These are phyloP conservation scores for Caenorhabditis sp. DNA, from an alignment of 2,888 invertebrate genomes.

Conservation along the genomic window DNA sequence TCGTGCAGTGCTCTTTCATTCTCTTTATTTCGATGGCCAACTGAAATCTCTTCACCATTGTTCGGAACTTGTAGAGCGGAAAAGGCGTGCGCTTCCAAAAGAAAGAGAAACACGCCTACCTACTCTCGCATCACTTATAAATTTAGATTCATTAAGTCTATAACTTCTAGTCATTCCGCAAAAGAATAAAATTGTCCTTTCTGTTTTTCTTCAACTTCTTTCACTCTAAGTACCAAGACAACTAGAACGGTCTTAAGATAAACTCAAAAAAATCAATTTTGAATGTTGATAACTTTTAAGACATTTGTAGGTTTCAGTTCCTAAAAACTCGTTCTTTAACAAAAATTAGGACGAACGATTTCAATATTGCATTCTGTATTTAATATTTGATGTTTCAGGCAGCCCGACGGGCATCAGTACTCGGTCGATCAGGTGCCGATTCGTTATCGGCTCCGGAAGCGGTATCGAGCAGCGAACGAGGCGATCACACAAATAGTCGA, in stretches of 20 bases:
- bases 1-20: conserved; percentile 60
- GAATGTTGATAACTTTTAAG: too few relatives aligned
- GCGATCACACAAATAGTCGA: conserved; percentile 51
- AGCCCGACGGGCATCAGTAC: conserved; percentile 64
- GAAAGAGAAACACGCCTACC: conserved; percentile 47
- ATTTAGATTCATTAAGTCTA: conserved; percentile 59
- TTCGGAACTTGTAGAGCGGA: conserved; percentile 68
- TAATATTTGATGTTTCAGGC: conserved; percentile 42
- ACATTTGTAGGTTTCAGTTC: too few relatives aligned
- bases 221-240: too few relatives aligned
- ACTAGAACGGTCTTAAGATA: too few relatives aligned
- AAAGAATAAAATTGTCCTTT: neutral
- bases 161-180: conserved; percentile 15
- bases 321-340: neutral
- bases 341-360: neutral
- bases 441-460: conserved; percentile 56
- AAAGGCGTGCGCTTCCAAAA: conserved; percentile 53
- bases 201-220: too few relatives aligned
- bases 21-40: conserved; percentile 62
- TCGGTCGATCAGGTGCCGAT: conserved; percentile 59
- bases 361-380: neutral
- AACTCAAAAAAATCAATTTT: too few relatives aligned
- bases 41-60: conserved; percentile 66
- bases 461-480: conserved; percentile 48
- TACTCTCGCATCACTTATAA: conserved; percentile 59